Conservation (phyloP, 2,797 vertebrate genomes). For the Neosilurus hyrtlii region DNA sequence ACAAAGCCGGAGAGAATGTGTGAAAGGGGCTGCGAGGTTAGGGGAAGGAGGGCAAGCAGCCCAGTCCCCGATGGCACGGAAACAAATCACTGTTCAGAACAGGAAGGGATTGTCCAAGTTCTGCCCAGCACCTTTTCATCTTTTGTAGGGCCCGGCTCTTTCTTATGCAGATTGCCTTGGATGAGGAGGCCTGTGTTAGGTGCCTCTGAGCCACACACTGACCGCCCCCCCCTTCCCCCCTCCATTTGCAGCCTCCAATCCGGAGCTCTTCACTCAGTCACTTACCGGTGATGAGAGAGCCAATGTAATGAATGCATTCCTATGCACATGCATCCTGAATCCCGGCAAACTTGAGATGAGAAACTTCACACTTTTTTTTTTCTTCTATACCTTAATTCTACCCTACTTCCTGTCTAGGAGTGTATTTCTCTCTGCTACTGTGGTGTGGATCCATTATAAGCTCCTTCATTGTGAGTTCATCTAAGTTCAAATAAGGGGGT, state of each 20-base stretch:
- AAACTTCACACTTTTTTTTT: conserved; percentile 19
- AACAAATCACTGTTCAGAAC: conserved; percentile 78
- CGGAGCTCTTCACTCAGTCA: conserved; percentile 23
- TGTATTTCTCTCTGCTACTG: not conserved
- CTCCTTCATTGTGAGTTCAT: conserved; percentile 16
- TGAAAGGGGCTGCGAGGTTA: conserved; percentile 56
- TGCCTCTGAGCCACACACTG: conserved; percentile 48
- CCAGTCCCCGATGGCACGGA: conserved; percentile 69
- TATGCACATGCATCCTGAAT: conserved; percentile 78
- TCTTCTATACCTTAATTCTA: conserved; percentile 1
- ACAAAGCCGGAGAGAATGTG: conserved; percentile 65
- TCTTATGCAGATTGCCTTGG: conserved; percentile 83
- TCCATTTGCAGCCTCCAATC: conserved; percentile 17
- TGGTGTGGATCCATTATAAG: not conserved
- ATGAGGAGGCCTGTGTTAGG: conserved; percentile 65
- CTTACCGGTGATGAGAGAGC: conserved; percentile 72
- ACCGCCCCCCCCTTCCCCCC: conserved; percentile 14
- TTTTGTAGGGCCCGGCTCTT: conserved; percentile 71
- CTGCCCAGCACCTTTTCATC: conserved; percentile 80
- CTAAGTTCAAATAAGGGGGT: conserved; percentile 28
- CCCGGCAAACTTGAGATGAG: conserved; percentile 64
- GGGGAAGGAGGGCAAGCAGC: conserved; percentile 51
- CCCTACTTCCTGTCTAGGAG: conserved; percentile 2
- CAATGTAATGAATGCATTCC: conserved; percentile 85
- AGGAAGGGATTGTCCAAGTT: conserved; percentile 74